Evolutionary conservation across 2,888 invertebrate genomes (phyloP).

Genomic region (Capitulum mitella): DNA sequence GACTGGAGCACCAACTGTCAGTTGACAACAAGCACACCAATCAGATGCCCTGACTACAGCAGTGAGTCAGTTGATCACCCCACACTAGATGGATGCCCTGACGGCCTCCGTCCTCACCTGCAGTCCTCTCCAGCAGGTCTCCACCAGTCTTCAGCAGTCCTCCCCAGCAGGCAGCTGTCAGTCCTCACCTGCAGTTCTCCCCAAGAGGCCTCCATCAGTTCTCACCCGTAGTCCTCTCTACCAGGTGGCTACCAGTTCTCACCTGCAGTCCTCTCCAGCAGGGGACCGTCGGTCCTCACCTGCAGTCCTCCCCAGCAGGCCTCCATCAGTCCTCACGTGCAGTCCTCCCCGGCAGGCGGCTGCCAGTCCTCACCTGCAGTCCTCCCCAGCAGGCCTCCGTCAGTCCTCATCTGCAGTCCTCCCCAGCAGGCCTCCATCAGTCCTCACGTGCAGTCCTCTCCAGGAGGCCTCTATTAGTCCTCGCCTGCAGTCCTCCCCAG

Average conservation of each 20-base stretch:
- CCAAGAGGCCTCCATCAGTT: not conserved
- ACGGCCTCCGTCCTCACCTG: not conserved
- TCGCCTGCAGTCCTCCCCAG: not conserved
- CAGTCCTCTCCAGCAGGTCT: not conserved
- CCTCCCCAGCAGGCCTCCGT: not conserved
- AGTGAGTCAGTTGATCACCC: no score
- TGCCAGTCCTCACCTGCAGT: not conserved
- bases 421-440: not conserved
- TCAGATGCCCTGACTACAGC: no score
- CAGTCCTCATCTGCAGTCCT: not conserved
- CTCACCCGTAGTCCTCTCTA: not conserved
- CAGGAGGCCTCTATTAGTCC: not conserved
- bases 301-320: no score
- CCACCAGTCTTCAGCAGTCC: not conserved
- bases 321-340: no score
- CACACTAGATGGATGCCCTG: no score
- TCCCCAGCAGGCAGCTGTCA: not conserved
- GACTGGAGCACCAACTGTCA: no score
- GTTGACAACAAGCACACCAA: no score
- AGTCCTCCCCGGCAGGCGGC: no score
- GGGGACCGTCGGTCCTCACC: no score
- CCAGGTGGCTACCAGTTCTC: not conserved
- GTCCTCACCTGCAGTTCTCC: not conserved
- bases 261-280: not conserved
- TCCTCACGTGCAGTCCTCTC: not conserved